A percentile compares a stretch with the other conserved stretches of the same genome.
phyloP scores from a whole-genome alignment of 1,140 invertebrate genomes.

The Aporrectodea caliginosa region DNA sequence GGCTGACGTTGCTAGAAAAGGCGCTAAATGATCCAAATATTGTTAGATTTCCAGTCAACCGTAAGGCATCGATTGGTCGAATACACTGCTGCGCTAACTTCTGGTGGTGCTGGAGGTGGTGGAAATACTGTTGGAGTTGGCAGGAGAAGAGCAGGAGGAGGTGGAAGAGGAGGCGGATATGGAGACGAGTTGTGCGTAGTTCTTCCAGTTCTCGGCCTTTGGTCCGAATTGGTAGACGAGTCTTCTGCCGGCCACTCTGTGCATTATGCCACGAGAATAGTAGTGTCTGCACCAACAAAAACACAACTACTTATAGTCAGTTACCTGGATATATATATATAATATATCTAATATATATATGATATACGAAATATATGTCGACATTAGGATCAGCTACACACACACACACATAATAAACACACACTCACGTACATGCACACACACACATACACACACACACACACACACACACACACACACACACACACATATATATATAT shows the following conservation, averaged over 20 bases:
- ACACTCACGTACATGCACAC: background rate
- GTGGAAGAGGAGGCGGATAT: background rate
- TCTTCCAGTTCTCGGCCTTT: background rate
- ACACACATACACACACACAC: background rate
- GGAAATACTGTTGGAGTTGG: background rate
- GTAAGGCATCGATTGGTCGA: background rate
- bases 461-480: conserved; percentile 4
- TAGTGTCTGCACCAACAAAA: background rate
- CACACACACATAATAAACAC: conserved; percentile 1
- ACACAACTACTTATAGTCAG: background rate
- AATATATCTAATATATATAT: background rate
- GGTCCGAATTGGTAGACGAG: background rate
- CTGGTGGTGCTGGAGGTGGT: background rate
- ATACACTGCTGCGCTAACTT: background rate
- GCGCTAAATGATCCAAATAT: too few species aligned
- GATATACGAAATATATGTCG: too few species aligned
- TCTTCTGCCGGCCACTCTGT: background rate
- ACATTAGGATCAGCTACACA: too few species aligned
- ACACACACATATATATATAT: too few species aligned
- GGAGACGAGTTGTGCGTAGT: background rate
- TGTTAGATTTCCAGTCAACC: too few species aligned
- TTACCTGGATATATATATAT: background rate
- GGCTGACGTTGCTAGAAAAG: too few species aligned
- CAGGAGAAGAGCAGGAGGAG: background rate
- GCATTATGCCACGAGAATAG: background rate